Base-by-base conservation (phyloP, 1,140 invertebrate species). In the Saccostrea glomerata region DNA sequence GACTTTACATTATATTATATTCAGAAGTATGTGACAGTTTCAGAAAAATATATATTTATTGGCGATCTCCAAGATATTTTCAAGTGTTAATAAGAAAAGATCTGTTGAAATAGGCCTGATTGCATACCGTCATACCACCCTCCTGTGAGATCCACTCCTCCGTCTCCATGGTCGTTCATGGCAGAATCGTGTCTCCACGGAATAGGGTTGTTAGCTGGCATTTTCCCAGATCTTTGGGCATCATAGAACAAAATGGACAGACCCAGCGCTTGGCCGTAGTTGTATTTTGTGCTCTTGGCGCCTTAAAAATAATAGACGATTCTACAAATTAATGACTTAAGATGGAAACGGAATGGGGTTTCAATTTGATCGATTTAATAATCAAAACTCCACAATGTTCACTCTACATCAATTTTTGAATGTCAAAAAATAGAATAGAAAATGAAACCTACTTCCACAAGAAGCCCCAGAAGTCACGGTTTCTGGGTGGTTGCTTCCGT, bases 211-310 rank as follows among this genome's bases (percentile, higher is more conserved):
- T 96, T 94, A 3, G 93, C 90, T 0, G 96, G 96, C 11, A 97
- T 94, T 77, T 95, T 95, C n/a, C 96, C 97, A 6, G 96, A 97
- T 86, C 96, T 94, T 92, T 97, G 96, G 4, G 96, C 96, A 92
- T 97, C 96, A 93, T 96, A 97, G 93, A 97, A 97, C 87, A 97
- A 91, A 58, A 97, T 93, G 9, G 96, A 97, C 73, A 96, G 92
- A 83, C 93, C 92, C 82, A 96, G 87, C 1, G 95, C 96, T 89
- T 95, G 92, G 15, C 93, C 94, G 90, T 96, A 97, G 93, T 96
- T 95, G 88, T 96, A 94, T 23, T 91, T 93, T 40, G 89, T 90
- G 13, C 82, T 47, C 3, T 77, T 84, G 2, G 54, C 83, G 47
- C 23, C 47, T 84, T n/a, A 23, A 84, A 54, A 23, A 13, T 36